These are phyloP conservation scores for Choloepus didactylus DNA, from an alignment of 2,797 vertebrate species.

Conservation along the genomic window DNA sequence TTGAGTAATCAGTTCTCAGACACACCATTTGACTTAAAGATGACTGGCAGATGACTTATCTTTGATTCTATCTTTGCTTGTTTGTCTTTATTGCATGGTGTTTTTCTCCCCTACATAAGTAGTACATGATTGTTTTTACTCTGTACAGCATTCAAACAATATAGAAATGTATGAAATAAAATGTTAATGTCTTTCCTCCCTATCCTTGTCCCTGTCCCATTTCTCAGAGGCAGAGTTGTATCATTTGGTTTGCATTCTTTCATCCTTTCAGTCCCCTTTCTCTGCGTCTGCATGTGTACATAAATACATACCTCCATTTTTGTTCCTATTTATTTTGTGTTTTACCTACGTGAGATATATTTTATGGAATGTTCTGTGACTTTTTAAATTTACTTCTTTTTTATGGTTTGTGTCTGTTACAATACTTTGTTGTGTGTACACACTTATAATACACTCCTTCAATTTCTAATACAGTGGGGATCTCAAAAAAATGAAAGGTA, in stretches of 20 bases:
- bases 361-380: not conserved
- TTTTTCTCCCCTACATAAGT: not conserved
- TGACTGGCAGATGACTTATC: not conserved
- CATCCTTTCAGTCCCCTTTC: not conserved
- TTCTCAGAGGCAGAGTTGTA: not conserved
- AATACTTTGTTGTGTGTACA: too few relatives aligned
- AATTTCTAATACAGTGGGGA: too few relatives aligned
- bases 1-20: not conserved
- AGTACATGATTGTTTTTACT: not conserved
- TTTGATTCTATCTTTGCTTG: not conserved
- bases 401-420: too few relatives aligned
- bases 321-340: not conserved
- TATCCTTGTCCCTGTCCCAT: not conserved
- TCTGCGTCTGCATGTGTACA: not conserved
- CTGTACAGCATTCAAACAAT: not conserved
- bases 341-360: not conserved
- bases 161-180: too few relatives aligned
- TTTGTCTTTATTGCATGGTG: not conserved
- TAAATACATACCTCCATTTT: too few relatives aligned
- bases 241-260: not conserved
- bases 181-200: not conserved
- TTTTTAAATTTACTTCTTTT: not conserved
- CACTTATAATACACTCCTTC: too few relatives aligned
- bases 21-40: not conserved
- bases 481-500: too few relatives aligned